Percentiles rank a stretch among this genome's conserved stretches.
Conservation (phyloP, 2,888 invertebrate genomes). For the Eilema sororculum region DNA sequence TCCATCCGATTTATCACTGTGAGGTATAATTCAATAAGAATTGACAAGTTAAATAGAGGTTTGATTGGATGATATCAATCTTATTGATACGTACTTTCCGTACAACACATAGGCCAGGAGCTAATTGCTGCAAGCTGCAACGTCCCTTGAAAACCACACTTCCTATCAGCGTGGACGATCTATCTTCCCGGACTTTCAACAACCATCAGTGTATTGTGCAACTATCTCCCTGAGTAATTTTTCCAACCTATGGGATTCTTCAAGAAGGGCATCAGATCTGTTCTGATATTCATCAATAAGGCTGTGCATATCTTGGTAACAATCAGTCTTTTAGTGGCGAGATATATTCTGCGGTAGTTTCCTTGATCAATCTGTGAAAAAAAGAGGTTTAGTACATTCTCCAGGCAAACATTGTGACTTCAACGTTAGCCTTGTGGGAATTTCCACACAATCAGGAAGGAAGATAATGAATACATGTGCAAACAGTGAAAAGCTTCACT, state of each 20-base stretch:
- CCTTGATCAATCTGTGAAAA: background rate
- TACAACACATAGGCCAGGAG: background rate
- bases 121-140: background rate
- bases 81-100: background rate
- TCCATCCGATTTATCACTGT: slow-evolving; percentile 65
- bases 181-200: background rate
- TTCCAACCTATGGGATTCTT: no score
- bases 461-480: background rate
- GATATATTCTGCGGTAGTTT: background rate
- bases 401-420: background rate
- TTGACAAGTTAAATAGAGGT: slow-evolving; percentile 42
- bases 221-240: no score
- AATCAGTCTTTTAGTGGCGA: background rate
- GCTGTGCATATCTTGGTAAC: background rate
- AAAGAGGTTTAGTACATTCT: background rate
- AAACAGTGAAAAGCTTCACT: no score
- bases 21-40: slow-evolving; percentile 63
- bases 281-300: background rate
- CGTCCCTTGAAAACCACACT: background rate
- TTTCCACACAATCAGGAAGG: background rate
- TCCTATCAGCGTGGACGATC: background rate
- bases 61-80: slow-evolving; percentile 31
- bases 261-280: no score
- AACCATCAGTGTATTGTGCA: background rate
- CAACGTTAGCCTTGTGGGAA: background rate